These are phyloP conservation scores for Dermolepida albohirtum DNA, from an alignment of 2,888 invertebrate genomes.

Conservation along the genomic window DNA sequence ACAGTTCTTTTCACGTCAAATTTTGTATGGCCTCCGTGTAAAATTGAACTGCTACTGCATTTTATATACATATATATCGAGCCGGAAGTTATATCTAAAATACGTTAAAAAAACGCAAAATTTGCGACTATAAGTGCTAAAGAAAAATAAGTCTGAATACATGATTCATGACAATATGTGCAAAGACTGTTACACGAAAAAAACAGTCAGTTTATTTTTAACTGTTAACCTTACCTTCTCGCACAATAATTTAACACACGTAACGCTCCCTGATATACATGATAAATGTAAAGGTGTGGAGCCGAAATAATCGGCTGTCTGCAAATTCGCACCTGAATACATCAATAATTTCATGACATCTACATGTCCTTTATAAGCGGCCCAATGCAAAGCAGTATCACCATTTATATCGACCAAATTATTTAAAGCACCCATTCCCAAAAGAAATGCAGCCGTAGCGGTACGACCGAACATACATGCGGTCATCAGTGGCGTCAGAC, in stretches of 20 bases:
- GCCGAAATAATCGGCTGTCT: conserved; percentile 92
- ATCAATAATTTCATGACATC: conserved; percentile 88
- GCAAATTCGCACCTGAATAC: conserved; percentile 90
- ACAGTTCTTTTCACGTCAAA: too few species aligned
- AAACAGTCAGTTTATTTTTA: neutral
- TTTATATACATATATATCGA: too few species aligned
- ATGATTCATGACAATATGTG: too few species aligned
- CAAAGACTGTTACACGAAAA: too few species aligned
- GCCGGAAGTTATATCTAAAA: too few species aligned
- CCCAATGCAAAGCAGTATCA: conserved; percentile 94
- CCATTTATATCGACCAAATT: conserved; percentile 92
- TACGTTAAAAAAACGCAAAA: too few species aligned
- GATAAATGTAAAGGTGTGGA: conserved; percentile 92
- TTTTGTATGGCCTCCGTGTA: too few species aligned
- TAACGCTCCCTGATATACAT: conserved; percentile 87
- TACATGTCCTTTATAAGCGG: conserved; percentile 91
- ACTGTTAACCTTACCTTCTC: conserved; percentile 74
- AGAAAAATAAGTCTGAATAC: too few species aligned
- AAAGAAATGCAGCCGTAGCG: conserved; percentile 88
- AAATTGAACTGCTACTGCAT: too few species aligned
- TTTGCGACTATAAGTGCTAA: too few species aligned
- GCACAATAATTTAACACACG: conserved; percentile 87
- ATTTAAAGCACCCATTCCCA: conserved; percentile 90
- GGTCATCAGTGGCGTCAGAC: conserved; percentile 89
- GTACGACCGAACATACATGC: conserved; percentile 94